Percentiles rank a stretch among this genome's conserved stretches.
phyloP scores from a whole-genome alignment of 2,888 invertebrate genomes.

The Geophilus truncorum region DNA sequence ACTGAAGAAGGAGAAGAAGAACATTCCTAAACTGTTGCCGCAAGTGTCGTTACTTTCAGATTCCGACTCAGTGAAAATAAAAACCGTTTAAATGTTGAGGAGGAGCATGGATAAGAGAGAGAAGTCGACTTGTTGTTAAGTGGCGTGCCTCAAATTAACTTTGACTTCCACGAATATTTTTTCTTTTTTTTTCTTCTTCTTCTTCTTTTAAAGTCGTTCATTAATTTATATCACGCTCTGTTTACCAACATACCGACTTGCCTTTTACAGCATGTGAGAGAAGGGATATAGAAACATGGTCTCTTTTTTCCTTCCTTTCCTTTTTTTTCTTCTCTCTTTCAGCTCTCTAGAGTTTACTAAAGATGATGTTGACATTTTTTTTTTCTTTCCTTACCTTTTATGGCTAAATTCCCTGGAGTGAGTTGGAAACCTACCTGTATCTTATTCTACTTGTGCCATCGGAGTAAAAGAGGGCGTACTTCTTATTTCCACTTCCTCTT shows the following conservation, averaged over 20 bases:
- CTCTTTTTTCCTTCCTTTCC: too few species aligned
- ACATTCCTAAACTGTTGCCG: background rate
- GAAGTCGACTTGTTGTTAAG: background rate
- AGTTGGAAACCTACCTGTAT: background rate
- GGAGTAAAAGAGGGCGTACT: background rate
- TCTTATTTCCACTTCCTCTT: background rate
- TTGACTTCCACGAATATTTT: background rate
- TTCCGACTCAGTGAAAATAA: background rate
- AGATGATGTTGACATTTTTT: background rate
- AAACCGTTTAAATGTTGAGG: background rate
- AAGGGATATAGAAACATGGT: background rate
- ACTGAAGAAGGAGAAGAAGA: background rate
- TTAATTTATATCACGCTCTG: background rate
- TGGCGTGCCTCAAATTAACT: background rate
- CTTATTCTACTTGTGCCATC: background rate
- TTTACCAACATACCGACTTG: background rate
- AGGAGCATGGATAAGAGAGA: background rate
- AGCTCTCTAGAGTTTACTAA: background rate
- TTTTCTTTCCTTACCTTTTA: background rate
- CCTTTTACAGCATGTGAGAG: background rate
- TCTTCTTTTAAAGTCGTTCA: background rate
- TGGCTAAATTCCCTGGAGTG: background rate
- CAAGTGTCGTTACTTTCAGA: background rate
- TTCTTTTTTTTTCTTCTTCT: background rate
- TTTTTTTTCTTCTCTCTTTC: background rate